Evolutionary conservation across 37 sponge, comb jelly and placozoan genomes (phyloP).

Genomic region (Ephydatia muelleri): DNA sequence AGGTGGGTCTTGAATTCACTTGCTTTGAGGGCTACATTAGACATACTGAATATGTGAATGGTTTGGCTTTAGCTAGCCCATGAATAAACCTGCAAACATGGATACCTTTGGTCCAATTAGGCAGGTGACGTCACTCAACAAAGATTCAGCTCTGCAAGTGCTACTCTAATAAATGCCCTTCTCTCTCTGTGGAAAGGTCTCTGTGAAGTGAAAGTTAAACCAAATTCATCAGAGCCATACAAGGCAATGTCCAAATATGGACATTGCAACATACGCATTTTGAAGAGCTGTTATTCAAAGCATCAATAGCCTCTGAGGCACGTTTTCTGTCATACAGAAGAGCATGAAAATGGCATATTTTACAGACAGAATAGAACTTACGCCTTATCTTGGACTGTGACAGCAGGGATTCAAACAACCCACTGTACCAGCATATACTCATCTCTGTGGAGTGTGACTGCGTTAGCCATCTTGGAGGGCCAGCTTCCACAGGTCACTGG

Average conservation of each 20-base stretch:
- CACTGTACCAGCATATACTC: conserved; percentile 58
- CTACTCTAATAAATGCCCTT: conserved; percentile 71
- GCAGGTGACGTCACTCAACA: conserved; percentile 84
- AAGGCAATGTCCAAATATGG: neutral
- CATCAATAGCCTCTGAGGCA: conserved; percentile 59
- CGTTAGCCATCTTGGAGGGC: conserved; percentile 87
- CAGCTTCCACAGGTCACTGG: conserved; percentile 81
- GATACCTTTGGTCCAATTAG: conserved; percentile 87
- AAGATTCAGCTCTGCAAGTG: conserved; percentile 73
- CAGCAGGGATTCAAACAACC: conserved; percentile 65
- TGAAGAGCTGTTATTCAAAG: conserved; percentile 46
- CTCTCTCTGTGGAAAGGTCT: conserved; percentile 73
- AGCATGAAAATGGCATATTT: neutral
- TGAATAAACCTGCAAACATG: neutral
- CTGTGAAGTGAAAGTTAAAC: conserved; percentile 5
- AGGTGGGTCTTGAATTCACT: neutral
- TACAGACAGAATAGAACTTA: conserved; percentile 13
- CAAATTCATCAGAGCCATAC: neutral
- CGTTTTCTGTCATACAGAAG: conserved; percentile 41
- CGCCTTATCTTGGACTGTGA: conserved; percentile 53
- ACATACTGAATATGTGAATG: no score
- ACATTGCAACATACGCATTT: conserved; percentile 76
- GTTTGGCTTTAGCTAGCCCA: neutral
- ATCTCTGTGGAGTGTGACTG: conserved; percentile 69
- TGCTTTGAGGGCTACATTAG: no score